Conservation (phyloP, 2,113 vertebrate genomes). For the Chloroceryle aenea region DNA sequence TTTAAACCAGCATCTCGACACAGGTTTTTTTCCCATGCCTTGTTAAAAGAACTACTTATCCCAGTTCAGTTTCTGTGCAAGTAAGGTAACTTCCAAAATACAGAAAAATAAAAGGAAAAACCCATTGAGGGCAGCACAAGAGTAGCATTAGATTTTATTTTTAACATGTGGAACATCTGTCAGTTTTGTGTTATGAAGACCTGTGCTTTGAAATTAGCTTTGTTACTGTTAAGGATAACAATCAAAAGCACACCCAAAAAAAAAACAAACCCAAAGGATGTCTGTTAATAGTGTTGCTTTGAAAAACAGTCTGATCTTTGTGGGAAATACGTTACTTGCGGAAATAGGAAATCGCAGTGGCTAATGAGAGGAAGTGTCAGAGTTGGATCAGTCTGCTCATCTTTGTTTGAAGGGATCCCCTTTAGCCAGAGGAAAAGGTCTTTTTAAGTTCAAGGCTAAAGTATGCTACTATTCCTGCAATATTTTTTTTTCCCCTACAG, state of each 20-base stretch:
- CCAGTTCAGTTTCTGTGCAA: not conserved
- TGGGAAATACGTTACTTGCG: not conserved
- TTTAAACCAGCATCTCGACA: not conserved
- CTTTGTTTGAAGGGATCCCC: not conserved
- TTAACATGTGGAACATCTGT: not conserved
- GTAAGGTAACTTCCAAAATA: not conserved
- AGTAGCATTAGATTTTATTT: not conserved
- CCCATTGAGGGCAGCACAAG: not conserved
- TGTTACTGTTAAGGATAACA: not conserved
- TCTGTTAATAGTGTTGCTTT: not conserved
- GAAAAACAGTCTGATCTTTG: not conserved
- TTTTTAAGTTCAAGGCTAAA: slow-evolving; percentile 17
- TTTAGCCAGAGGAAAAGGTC: not conserved
- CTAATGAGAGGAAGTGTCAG: not conserved
- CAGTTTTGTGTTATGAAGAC: not conserved
- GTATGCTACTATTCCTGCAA: not conserved
- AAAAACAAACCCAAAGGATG: not conserved
- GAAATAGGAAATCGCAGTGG: slow-evolving; percentile 35
- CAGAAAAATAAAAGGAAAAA: not conserved
- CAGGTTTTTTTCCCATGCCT: not conserved
- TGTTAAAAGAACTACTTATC: not conserved
- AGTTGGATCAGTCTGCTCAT: not conserved
- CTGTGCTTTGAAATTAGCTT: slow-evolving; percentile 22
- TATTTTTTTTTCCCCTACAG: not conserved
- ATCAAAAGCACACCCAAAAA: not conserved